Percentiles rank a stretch among this genome's conserved stretches.
Evolutionary conservation across 2,797 vertebrate genomes (phyloP).

Genomic region (Pogoniulus pusillus): DNA sequence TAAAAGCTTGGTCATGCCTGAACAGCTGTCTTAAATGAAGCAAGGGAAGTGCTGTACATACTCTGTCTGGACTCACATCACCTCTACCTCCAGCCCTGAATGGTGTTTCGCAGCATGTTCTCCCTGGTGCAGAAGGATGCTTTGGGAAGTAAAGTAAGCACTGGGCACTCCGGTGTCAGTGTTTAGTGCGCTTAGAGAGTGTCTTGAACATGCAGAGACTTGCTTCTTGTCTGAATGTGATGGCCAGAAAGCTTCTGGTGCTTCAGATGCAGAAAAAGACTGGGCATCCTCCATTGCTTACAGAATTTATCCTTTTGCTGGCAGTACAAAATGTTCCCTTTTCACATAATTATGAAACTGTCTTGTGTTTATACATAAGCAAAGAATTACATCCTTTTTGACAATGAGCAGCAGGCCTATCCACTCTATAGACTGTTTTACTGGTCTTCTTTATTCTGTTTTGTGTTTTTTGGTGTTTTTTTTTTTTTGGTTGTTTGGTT

Average conservation of each 20-base stretch:
- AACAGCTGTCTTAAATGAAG: not conserved
- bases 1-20: not conserved
- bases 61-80: not conserved
- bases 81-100: not conserved
- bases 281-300: conserved; percentile 41
- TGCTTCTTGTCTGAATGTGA: not conserved
- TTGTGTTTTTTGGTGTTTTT: too few species aligned
- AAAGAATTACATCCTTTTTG: conserved; percentile 53
- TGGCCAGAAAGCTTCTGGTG: conserved; percentile 43
- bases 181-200: not conserved
- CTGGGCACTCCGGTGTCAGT: not conserved
- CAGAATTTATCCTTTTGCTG: conserved; percentile 49
- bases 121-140: not conserved
- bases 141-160: not conserved
- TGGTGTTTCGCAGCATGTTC: not conserved
- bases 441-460: conserved; percentile 9
- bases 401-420: conserved; percentile 61
- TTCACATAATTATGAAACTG: conserved; percentile 54
- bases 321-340: conserved; percentile 66
- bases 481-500: too few species aligned
- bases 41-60: not conserved
- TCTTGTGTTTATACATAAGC: conserved; percentile 55
- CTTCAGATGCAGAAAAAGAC: conserved; percentile 44
- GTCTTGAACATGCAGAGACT: not conserved
- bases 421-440: conserved; percentile 58